Conservation (phyloP, 2,888 invertebrate genomes). For the Tetranychus piercei region DNA sequence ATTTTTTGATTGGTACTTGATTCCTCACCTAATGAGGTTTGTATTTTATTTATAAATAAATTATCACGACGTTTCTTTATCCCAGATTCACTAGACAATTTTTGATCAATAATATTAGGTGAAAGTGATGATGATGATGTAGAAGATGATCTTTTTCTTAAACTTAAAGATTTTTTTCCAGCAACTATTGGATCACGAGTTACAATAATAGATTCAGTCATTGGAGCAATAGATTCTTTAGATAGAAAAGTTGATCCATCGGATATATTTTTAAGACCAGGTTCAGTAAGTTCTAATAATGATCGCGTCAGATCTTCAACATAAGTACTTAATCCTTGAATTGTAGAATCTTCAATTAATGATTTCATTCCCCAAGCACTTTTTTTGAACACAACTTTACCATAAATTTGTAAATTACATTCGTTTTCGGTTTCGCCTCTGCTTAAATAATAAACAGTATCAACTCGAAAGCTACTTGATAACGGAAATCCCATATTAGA, state of each 20-base stretch:
- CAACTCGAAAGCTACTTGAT: background rate
- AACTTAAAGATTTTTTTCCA: background rate
- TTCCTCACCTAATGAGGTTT: background rate
- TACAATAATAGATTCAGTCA: background rate
- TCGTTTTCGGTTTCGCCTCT: background rate
- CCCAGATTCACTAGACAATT: background rate
- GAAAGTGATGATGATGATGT: background rate
- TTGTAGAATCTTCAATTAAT: background rate
- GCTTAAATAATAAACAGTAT: background rate
- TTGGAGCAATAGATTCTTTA: background rate
- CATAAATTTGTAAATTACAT: background rate
- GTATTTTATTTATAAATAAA: background rate
- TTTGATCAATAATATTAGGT: background rate
- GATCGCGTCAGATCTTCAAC: background rate
- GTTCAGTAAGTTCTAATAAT: background rate
- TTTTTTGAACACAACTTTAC: constrained; percentile 3
- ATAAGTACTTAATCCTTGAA: background rate
- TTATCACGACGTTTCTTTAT: background rate
- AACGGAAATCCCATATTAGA: background rate
- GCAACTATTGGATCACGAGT: background rate
- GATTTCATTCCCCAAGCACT: constrained; percentile 6
- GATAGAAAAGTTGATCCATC: background rate
- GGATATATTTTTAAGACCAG: background rate
- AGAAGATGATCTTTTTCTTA: background rate
- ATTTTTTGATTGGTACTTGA: background rate